phyloP scores from a whole-genome alignment of 1,140 invertebrate genomes.

The Heliconius nattereri region DNA sequence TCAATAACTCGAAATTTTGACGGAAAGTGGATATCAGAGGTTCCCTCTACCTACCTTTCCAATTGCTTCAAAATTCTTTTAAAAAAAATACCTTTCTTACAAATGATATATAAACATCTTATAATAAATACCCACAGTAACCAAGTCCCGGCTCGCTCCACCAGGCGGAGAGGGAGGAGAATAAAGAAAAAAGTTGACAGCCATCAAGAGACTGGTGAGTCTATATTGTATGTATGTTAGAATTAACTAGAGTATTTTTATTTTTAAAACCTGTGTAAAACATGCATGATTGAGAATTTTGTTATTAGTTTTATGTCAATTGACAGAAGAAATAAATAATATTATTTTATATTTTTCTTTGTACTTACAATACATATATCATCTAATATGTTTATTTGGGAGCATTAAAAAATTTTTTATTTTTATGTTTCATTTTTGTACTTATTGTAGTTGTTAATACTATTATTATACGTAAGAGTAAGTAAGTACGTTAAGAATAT shows the following conservation, averaged over 20 bases:
- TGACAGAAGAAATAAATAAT: background rate
- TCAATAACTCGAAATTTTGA: too few species aligned
- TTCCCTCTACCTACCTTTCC: too few species aligned
- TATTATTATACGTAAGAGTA: background rate
- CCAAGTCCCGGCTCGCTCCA: conserved; percentile 58
- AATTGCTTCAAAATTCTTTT: too few species aligned
- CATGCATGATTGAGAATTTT: background rate
- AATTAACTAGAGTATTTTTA: too few species aligned
- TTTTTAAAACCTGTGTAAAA: background rate
- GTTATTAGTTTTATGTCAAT: background rate
- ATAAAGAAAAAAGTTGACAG: conserved; percentile 65
- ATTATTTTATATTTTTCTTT: background rate
- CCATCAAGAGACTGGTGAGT: conserved; percentile 69
- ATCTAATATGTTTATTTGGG: too few species aligned
- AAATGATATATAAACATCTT: too few species aligned
- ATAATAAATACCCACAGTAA: conserved; percentile 47
- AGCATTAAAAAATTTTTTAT: too few species aligned
- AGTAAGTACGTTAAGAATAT: background rate
- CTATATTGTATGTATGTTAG: background rate
- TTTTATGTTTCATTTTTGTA: too few species aligned
- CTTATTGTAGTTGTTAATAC: background rate
- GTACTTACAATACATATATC: too few species aligned
- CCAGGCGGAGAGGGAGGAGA: conserved; percentile 49
- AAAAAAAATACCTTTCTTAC: too few species aligned
- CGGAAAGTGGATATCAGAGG: too few species aligned